Base-by-base conservation (phyloP, 2,797 vertebrate species). In the Heteromormyrus szaboi region DNA sequence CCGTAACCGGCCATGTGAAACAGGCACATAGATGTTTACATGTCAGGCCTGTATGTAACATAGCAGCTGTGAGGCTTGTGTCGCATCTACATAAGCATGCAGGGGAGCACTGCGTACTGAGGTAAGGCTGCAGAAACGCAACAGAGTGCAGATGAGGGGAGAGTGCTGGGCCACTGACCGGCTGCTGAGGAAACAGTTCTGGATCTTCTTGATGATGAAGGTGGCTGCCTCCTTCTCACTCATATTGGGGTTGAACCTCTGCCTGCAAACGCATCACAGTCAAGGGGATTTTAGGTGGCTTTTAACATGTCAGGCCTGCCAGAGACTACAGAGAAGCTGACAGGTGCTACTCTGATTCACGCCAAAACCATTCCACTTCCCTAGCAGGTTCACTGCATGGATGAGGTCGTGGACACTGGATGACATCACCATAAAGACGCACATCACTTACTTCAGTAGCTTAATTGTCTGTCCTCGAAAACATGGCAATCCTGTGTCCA, bases 101-200 rank as follows among this genome's bases (percentile, higher is more conserved):
- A 56, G 85, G 12, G 56, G 86, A 48, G 59, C 17, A 72, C 29
- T 17, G 68, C 4, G 4, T 17, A 33, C 65, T 72, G 65, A 17
- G 62, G 65, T 2, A 37, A 72, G 65, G 65, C 68, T 72, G 65
- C 65, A 72, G 65, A 62, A 62, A 62, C 1, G n/a, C 59, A 11
- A n/a, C 22, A 17, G 12, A 37, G 5, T 76, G 33, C 68, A 41
- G 68, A 7, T 17, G 68, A 76, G 68, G 4, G 29, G 14, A 29
- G 53, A 86, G 53, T 6, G 53, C 5, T 1, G 29, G 33, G 53
- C 2, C 68, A 50, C 93, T 93, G 91, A 98, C 99, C 99, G 99
- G 97, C 98, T 99, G 90, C 98, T 99, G 92, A 99, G 98, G 96
- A 99, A 99, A 93, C 99, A 99, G 91, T 96, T 99, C 91, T 99